phyloP scores from a whole-genome alignment of 2,888 invertebrate genomes.

The Spialia ferax region DNA sequence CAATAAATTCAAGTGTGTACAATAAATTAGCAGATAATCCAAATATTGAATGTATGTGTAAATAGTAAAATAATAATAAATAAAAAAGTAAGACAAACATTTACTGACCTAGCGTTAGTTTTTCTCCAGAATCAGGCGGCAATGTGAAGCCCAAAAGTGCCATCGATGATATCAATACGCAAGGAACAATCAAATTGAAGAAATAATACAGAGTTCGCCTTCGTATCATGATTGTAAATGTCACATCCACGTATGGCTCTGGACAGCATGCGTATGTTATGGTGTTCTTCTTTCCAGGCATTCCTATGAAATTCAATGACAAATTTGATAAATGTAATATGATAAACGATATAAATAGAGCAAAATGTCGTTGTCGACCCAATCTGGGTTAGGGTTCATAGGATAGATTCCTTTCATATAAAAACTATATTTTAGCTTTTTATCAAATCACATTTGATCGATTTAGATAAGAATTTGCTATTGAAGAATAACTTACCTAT shows the following conservation, averaged over 20 bases:
- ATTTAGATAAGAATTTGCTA: background rate
- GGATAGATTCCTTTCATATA: background rate
- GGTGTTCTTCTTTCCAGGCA: conserved; percentile 97
- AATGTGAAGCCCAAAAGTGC: conserved; percentile 99
- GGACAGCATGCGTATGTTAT: conserved; percentile 97
- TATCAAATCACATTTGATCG: background rate
- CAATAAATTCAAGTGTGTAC: background rate
- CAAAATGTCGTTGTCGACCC: too few species aligned
- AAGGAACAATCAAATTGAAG: conserved; percentile 99
- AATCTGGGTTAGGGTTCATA: background rate
- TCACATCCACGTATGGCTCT: conserved; percentile 97
- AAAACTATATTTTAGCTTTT: background rate
- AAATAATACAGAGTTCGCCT: conserved; percentile 99
- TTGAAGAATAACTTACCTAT: conserved; percentile 90
- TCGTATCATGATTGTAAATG: conserved; percentile 98
- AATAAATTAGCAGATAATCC: background rate
- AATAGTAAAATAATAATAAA: background rate
- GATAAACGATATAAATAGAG: background rate
- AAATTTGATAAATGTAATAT: background rate
- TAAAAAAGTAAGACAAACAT: background rate
- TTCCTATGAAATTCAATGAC: conserved; percentile 86
- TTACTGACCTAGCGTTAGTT: conserved; percentile 95
- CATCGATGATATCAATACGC: conserved; percentile 99
- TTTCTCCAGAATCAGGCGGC: conserved; percentile 99
- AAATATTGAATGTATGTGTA: background rate